Conservation (phyloP, 2,113 vertebrate genomes). For the Crotalus viridis region DNA sequence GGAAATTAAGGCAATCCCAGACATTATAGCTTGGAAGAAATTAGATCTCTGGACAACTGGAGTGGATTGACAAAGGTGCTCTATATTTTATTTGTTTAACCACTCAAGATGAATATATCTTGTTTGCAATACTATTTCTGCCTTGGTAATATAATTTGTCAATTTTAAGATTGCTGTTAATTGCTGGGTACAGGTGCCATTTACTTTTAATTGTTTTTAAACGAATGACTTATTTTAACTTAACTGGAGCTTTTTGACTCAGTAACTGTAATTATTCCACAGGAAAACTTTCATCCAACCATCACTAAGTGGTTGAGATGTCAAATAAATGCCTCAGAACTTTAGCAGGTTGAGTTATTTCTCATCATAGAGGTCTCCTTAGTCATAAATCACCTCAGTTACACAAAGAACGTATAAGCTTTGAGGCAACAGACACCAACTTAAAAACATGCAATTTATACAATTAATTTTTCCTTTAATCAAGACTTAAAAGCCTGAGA, state of each 20-base stretch:
- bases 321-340: conserved; percentile 6
- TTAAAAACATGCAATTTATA: conserved; percentile 31
- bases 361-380: conserved; percentile 11
- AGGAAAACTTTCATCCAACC: conserved; percentile 21
- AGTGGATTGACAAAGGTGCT: background rate
- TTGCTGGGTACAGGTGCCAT: background rate
- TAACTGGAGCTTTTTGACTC: background rate
- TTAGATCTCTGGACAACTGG: background rate
- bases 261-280: background rate
- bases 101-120: background rate
- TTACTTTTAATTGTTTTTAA: conserved; percentile 8
- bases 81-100: background rate
- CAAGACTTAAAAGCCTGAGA: conserved; percentile 34
- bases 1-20: background rate
- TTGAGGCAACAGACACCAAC: conserved; percentile 18
- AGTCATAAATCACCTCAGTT: conserved; percentile 13
- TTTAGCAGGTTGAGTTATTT: conserved; percentile 28
- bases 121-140: background rate
- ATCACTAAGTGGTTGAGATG: background rate
- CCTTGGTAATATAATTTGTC: background rate
- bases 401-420: conserved; percentile 10
- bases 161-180: background rate
- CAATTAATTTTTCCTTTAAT: conserved; percentile 35
- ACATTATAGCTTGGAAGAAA: background rate
- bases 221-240: background rate